Conservation (phyloP, 2,113 vertebrate genomes). For the Seriola dumerili region DNA sequence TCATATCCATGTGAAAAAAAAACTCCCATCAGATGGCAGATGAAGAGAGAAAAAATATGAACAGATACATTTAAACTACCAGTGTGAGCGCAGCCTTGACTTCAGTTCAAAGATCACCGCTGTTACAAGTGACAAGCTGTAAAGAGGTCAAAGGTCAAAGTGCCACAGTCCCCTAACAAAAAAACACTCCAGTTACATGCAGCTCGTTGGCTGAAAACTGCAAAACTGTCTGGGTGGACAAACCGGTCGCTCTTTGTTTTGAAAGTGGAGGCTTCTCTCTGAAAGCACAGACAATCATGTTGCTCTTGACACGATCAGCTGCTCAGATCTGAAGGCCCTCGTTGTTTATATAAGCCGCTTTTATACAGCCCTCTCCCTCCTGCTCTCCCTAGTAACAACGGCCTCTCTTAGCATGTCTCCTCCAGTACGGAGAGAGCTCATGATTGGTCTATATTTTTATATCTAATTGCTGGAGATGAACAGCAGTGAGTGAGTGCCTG, state of each 20-base stretch:
- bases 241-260: not conserved
- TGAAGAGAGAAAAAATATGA: too few species aligned
- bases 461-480: conserved; percentile 84
- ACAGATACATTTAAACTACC: not conserved
- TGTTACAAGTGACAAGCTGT: conserved; percentile 17
- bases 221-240: not conserved
- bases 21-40: too few species aligned
- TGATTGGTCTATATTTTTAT: conserved; percentile 87
- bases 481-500: conserved; percentile 71
- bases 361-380: conserved; percentile 46
- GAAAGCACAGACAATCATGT: not conserved
- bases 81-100: not conserved
- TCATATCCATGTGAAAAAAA: too few species aligned
- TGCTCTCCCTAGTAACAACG: conserved; percentile 82
- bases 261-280: not conserved
- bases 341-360: conserved; percentile 61
- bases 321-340: conserved; percentile 55
- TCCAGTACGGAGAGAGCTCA: conserved; percentile 47
- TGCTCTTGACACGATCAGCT: conserved; percentile 57
- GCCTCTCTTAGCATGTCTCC: conserved; percentile 69
- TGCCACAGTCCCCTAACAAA: not conserved
- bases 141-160: conserved; percentile 43
- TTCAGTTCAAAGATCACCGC: conserved; percentile 13
- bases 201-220: not conserved
- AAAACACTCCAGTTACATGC: not conserved